A percentile compares a stretch with the other conserved stretches of the same genome.
phyloP scores from a whole-genome alignment of 2,888 invertebrate species.

The Drymonia ruficornis region DNA sequence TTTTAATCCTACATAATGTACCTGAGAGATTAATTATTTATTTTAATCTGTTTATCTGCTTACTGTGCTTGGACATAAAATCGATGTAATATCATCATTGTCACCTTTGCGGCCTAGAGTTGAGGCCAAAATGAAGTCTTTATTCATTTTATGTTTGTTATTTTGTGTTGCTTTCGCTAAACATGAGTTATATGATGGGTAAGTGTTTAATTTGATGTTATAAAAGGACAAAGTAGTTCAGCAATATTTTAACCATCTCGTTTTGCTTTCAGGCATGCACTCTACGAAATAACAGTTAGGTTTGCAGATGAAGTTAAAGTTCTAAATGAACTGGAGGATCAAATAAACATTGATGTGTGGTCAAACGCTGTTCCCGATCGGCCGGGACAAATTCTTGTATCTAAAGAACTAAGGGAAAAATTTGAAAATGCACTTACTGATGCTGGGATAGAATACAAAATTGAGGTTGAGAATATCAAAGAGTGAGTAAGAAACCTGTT shows the following conservation, averaged over 20 bases:
- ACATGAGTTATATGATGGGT: constrained; percentile 68
- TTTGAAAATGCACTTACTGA: constrained; percentile 46
- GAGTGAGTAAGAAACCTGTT: constrained; percentile 51
- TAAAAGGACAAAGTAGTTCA: not conserved
- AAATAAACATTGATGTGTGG: constrained; percentile 56
- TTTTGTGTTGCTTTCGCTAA: constrained; percentile 52
- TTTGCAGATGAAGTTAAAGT: constrained; percentile 44
- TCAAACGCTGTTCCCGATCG: constrained; percentile 45
- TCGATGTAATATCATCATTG: not conserved
- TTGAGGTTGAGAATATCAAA: constrained; percentile 56
- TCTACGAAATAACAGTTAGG: constrained; percentile 54
- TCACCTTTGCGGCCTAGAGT: not conserved
- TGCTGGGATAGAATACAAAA: constrained; percentile 44
- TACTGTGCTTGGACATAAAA: constrained; percentile 15
- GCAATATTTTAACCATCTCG: not conserved
- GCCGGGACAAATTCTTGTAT: constrained; percentile 53
- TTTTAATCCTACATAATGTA: not conserved
- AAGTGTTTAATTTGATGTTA: constrained; percentile 26
- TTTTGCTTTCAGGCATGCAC: constrained; percentile 51
- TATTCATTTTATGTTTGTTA: constrained; percentile 43
- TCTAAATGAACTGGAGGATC: constrained; percentile 43
- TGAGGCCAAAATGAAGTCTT: constrained; percentile 40
- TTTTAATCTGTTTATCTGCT: constrained; percentile 9
- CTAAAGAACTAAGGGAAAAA: constrained; percentile 37
- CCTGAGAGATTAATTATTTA: not conserved